Evolutionary conservation across 2,113 vertebrate genomes (phyloP).

Genomic region (Brevimyrus niger): DNA sequence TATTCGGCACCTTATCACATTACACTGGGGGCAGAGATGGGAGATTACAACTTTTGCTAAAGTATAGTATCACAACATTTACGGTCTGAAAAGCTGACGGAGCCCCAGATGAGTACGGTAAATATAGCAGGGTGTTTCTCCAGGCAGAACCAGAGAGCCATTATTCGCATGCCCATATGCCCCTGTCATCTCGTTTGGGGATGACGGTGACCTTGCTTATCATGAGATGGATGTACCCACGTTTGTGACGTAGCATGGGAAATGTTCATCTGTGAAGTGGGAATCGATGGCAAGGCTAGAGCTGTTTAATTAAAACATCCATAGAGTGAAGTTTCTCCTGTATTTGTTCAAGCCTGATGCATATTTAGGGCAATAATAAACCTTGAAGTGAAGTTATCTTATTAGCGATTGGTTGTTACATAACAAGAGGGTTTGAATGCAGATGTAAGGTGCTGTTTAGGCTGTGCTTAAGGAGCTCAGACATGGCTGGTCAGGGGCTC

Average conservation of each 20-base stretch:
- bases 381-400: background rate
- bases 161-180: background rate
- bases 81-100: background rate
- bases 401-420: background rate
- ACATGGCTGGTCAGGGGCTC: background rate
- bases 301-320: background rate
- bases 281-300: background rate
- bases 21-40: background rate
- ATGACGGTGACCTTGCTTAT: background rate
- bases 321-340: background rate
- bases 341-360: background rate
- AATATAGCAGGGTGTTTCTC: slow-evolving; percentile 3
- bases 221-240: background rate
- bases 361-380: background rate
- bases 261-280: background rate
- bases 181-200: background rate
- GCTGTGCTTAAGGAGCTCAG: background rate
- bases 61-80: background rate
- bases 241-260: background rate
- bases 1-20: background rate
- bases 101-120: background rate
- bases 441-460: background rate
- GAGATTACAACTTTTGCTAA: background rate
- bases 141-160: background rate
- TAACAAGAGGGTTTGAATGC: background rate